A percentile compares a stretch with the other conserved stretches of the same genome.
Evolutionary conservation across 2,113 vertebrate genomes (phyloP).

Genomic region (Epinephelus lanceolatus): DNA sequence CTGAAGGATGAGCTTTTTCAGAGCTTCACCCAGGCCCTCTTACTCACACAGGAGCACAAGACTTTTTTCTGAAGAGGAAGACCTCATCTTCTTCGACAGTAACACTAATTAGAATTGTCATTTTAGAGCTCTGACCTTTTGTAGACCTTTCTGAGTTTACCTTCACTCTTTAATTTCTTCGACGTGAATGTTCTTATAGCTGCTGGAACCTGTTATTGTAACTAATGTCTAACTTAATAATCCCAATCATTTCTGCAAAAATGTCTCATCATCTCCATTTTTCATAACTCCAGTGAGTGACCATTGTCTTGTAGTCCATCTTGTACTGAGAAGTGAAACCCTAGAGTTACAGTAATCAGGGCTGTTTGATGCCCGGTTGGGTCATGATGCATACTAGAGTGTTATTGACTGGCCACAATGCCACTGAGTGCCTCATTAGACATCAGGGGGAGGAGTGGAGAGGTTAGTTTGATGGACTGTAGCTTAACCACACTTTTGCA

Average conservation of each 20-base stretch:
- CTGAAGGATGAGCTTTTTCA: conserved; percentile 14
- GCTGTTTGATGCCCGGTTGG: conserved; percentile 24
- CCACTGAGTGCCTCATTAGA: conserved; percentile 55
- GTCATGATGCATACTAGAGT: conserved; percentile 38
- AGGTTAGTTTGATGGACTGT: conserved; percentile 48
- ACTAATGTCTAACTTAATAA: conserved; percentile 40
- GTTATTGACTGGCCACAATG: conserved; percentile 35
- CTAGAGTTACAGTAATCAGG: not conserved
- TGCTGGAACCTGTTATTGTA: conserved; percentile 30
- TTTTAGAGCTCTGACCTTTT: conserved; percentile 64
- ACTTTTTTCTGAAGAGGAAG: conserved; percentile 28
- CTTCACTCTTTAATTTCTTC: conserved; percentile 40
- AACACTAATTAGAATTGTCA: conserved; percentile 67
- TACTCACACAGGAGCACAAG: conserved; percentile 22
- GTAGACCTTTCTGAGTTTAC: conserved; percentile 48
- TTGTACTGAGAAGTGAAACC: conserved; percentile 2
- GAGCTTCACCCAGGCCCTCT: not conserved
- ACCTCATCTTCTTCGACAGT: conserved; percentile 42
- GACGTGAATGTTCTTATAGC: conserved; percentile 31
- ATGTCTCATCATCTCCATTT: conserved; percentile 24
- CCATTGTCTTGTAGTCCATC: conserved; percentile 31
- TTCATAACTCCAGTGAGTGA: conserved; percentile 33
- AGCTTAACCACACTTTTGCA: conserved; percentile 21
- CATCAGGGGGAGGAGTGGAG: conserved; percentile 28
- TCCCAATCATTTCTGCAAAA: conserved; percentile 43